Conservation (phyloP, 1,140 invertebrate species). For the Saxidomus purpurata region DNA sequence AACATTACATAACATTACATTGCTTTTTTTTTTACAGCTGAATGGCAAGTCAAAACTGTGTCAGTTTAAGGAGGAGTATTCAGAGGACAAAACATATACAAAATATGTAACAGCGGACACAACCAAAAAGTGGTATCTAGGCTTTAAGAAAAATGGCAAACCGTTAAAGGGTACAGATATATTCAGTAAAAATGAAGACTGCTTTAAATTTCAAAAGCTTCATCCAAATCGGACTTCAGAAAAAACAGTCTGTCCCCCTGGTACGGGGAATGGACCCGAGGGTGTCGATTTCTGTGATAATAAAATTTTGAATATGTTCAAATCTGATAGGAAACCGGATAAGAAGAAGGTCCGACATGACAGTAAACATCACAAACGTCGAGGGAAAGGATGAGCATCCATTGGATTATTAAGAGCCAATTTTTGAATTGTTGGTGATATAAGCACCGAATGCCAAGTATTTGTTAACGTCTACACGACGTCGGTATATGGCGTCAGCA, state of each 20-base stretch:
- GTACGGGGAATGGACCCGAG: background rate
- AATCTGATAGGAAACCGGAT: background rate
- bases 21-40: constrained; percentile 9
- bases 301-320: background rate
- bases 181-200: constrained; percentile 23
- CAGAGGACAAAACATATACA: background rate
- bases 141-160: constrained; percentile 42
- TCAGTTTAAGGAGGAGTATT: constrained; percentile 29
- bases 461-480: constrained; percentile 10
- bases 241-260: background rate
- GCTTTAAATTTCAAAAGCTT: constrained; percentile 27
- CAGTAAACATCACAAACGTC: constrained; percentile 28
- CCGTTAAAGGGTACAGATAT: constrained; percentile 33
- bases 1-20: too few relatives aligned
- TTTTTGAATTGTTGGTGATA: constrained; percentile 21
- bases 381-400: constrained; percentile 11
- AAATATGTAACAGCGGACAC: background rate
- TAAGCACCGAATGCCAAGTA: constrained; percentile 31
- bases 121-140: background rate
- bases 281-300: constrained; percentile 30
- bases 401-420: background rate
- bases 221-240: background rate
- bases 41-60: background rate
- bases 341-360: constrained; percentile 13
- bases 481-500: background rate